These are phyloP conservation scores for Psittacara wagleri DNA, from an alignment of 2,113 vertebrate genomes.

Conservation along the genomic window DNA sequence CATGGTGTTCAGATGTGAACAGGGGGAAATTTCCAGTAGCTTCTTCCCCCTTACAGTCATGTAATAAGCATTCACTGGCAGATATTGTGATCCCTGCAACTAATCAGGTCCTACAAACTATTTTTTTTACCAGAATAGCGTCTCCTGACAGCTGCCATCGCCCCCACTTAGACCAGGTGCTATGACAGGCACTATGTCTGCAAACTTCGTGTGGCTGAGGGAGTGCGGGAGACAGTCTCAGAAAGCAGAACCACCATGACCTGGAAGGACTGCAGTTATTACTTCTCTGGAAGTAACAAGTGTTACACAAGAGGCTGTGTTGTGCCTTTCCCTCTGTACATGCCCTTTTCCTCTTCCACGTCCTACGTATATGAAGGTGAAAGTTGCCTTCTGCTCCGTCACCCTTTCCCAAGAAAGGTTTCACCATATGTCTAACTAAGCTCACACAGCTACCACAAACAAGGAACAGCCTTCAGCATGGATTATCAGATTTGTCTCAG, in stretches of 20 bases:
- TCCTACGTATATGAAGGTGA: neutral
- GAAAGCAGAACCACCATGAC: neutral
- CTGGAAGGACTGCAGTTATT: neutral
- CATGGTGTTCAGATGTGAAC: neutral
- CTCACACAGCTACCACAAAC: neutral
- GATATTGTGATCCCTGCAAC: neutral
- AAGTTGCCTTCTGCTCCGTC: neutral
- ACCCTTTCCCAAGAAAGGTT: neutral
- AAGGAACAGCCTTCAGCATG: neutral
- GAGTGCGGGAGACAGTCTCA: neutral
- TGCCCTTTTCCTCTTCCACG: neutral
- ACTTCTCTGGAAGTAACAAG: neutral
- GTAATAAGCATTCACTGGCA: neutral
- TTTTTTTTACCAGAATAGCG: neutral
- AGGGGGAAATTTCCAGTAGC: neutral
- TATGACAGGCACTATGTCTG: neutral
- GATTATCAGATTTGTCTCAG: neutral
- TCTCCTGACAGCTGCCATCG: neutral
- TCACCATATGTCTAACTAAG: neutral
- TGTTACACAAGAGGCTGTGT: neutral
- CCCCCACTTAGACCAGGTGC: neutral
- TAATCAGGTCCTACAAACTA: neutral
- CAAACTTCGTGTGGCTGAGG: neutral
- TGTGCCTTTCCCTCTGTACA: neutral
- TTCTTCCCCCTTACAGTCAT: neutral